Conservation (phyloP, 2,797 vertebrate genomes). For the Onychomys leucogaster region DNA sequence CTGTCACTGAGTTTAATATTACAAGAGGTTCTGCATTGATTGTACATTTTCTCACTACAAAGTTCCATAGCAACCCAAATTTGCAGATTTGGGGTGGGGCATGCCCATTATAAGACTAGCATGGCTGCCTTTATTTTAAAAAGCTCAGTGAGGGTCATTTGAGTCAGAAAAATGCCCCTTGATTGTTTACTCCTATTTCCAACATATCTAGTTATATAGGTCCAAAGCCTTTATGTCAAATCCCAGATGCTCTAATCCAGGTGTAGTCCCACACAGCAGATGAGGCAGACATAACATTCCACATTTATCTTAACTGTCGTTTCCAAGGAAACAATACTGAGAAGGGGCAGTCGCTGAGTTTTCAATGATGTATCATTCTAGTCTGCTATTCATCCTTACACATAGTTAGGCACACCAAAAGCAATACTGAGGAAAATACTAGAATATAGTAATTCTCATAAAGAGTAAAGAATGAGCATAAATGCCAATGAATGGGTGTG, state of each 20-base stretch:
- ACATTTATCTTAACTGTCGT: conserved; percentile 69
- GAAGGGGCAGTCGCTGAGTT: conserved; percentile 12
- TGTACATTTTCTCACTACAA: not conserved
- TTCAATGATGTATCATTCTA: not conserved
- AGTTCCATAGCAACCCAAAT: not conserved
- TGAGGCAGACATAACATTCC: conserved; percentile 20
- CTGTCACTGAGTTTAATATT: not conserved
- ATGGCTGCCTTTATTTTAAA: not conserved
- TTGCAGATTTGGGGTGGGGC: not conserved
- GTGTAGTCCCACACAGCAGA: not conserved
- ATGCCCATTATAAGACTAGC: not conserved
- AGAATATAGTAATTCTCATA: not conserved
- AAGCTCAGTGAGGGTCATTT: not conserved
- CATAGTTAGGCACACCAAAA: not conserved
- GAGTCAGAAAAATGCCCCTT: not conserved
- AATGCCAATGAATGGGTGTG: not conserved
- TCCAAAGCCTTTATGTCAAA: not conserved
- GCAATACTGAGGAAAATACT: no score
- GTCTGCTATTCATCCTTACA: not conserved
- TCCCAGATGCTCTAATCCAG: conserved; percentile 26
- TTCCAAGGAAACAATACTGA: conserved; percentile 72
- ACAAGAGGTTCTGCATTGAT: not conserved
- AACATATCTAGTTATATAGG: not conserved
- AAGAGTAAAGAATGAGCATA: not conserved
- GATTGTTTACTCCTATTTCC: not conserved